Percentiles rank a stretch among this genome's conserved stretches.
These are phyloP conservation scores for Butorides virescens DNA, from an alignment of 2,113 vertebrate species.

Conservation along the genomic window DNA sequence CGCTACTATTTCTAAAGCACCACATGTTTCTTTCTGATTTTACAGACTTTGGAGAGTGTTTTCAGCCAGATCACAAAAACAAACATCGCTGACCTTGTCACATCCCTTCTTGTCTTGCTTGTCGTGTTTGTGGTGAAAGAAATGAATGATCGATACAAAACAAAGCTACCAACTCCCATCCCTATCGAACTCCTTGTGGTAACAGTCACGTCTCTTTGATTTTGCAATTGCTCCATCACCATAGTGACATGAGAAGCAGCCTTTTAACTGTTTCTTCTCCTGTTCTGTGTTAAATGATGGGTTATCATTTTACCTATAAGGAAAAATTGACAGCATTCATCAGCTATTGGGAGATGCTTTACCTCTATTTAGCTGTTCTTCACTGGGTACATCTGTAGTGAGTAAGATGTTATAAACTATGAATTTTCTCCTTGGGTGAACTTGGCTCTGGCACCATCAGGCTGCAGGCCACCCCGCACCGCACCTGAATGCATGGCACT, in stretches of 20 bases:
- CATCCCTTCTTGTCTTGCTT: constrained; percentile 83
- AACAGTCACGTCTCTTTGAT: constrained; percentile 42
- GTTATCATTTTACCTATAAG: not conserved
- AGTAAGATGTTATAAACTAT: not conserved
- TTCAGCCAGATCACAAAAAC: constrained; percentile 83
- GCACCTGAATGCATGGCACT: not conserved
- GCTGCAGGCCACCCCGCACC: not conserved
- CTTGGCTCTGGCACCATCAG: not conserved
- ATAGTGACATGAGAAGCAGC: rapidly evolving
- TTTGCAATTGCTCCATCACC: not conserved
- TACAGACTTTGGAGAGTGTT: constrained; percentile 82
- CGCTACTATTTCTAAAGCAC: not conserved
- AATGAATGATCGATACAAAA: constrained; percentile 88
- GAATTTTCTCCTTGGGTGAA: not conserved
- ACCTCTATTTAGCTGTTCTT: not conserved
- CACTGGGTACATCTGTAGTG: not conserved
- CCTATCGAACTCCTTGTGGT: constrained; percentile 95
- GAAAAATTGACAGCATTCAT: not conserved
- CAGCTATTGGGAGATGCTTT: not conserved
- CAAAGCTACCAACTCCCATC: constrained; percentile 89
- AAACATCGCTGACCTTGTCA: constrained; percentile 90
- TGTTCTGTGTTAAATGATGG: not conserved
- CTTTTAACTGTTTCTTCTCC: not conserved
- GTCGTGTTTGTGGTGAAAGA: constrained; percentile 89
- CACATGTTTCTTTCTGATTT: not conserved